A percentile compares a stretch with the other conserved stretches of the same genome.
These are phyloP conservation scores for Ophthalmolycus amberensis DNA, from an alignment of 2,113 vertebrate species.

Conservation along the genomic window DNA sequence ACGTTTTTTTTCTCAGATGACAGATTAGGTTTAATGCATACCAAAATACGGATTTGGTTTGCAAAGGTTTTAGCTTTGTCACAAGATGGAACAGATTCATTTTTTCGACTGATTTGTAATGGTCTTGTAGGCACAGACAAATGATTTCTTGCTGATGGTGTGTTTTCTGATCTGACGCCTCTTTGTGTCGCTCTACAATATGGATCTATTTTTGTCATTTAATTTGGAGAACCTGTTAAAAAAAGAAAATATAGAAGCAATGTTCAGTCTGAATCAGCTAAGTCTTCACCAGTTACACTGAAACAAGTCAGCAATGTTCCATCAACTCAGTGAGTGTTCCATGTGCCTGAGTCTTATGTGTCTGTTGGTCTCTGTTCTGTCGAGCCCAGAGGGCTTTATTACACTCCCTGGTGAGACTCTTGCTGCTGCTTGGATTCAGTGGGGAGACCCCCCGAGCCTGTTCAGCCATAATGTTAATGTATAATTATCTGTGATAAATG, in stretches of 20 bases:
- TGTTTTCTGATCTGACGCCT: too few species aligned
- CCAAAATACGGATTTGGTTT: too few species aligned
- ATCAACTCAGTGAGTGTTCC: constrained; percentile 7
- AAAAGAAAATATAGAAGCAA: background rate
- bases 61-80: too few species aligned
- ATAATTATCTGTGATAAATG: constrained; percentile 14
- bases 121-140: background rate
- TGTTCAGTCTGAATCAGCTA: background rate
- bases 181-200: background rate
- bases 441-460: constrained; percentile 3
- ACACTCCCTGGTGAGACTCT: constrained; percentile 1
- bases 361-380: constrained; percentile 14
- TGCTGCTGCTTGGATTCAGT: constrained; percentile 10
- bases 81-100: background rate
- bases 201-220: background rate
- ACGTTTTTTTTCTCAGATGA: too few species aligned
- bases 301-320: constrained; percentile 15
- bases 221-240: background rate
- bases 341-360: constrained; percentile 2
- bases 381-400: constrained; percentile 6
- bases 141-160: too few species aligned
- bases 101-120: background rate
- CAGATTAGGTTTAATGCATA: too few species aligned
- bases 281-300: background rate
- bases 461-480: constrained; percentile 20